Conservation (phyloP, 2,797 vertebrate species). For the Eidolon dupreanum region DNA sequence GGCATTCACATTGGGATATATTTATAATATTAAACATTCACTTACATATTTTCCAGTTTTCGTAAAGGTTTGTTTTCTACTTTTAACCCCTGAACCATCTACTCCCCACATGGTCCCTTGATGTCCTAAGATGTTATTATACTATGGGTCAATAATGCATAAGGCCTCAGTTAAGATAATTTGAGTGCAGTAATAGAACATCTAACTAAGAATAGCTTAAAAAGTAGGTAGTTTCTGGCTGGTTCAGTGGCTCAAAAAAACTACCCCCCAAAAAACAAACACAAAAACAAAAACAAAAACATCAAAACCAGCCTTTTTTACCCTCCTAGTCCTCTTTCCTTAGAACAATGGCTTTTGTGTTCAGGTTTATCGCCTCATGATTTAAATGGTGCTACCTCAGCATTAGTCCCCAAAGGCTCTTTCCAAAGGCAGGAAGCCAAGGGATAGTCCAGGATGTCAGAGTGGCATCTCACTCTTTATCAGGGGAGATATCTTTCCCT, state of each 20-base stretch:
- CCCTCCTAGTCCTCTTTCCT: neutral
- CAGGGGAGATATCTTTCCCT: neutral
- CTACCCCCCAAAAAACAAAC: too few relatives aligned
- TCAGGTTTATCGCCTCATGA: neutral
- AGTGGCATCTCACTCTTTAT: neutral
- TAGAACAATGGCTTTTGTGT: neutral
- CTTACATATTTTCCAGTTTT: neutral
- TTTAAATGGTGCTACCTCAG: neutral
- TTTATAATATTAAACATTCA: conserved; percentile 19
- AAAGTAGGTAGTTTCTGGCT: neutral
- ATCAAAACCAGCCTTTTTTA: neutral
- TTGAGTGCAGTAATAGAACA: neutral
- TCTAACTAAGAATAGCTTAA: neutral
- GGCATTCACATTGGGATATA: neutral
- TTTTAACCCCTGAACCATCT: neutral
- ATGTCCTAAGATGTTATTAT: neutral
- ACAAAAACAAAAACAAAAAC: neutral
- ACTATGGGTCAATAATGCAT: neutral
- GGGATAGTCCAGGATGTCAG: neutral
- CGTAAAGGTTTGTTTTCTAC: conserved; percentile 10
- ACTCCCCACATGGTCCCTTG: neutral
- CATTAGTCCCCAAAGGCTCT: neutral
- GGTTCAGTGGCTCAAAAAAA: neutral
- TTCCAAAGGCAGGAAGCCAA: conserved; percentile 3
- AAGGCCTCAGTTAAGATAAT: neutral